Evolutionary conservation across 2,113 vertebrate genomes (phyloP), one percentile per base, ranked within the genome.

Genomic region (Melanostigma gelatinosum): DNA sequence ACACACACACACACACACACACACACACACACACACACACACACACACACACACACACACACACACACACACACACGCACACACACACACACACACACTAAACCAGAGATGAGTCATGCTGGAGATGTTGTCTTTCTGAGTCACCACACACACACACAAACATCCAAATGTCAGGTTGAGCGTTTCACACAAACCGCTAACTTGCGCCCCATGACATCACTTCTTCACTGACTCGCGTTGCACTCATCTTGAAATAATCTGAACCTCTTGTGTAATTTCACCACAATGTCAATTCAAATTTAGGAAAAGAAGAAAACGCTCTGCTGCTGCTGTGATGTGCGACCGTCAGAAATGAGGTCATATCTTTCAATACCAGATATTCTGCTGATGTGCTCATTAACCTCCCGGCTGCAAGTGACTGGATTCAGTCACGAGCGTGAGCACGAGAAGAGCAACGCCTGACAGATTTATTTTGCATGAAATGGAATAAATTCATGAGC

Each of bases 321-420:
- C n/a, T n/a, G 48, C 8, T 2, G 2, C 3, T 54, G 16, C n/a
- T n/a, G n/a, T 2, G 54, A 65, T n/a, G 54, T 27, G 38, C 46
- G 54, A 22, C 60, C 2, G n/a, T 38, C 60, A 55, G 62, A 34
- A 72, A 65, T 29, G 1, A 58, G 68, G 60, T 27, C 48, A 55
- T 10, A 32, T 42, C 16, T 20, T 40, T 27, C 10, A 73, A 67
- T 22, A 57, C n/a, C 60, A 72, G 67, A 77, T 36, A n/a, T 48
- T 57, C 38, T 20, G 38, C 60, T 83, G 64, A 57, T 75, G 83
- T 68, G 78, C 78, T 73, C 74, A 57, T 60, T 81, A 62, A 81
- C 78, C 73, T 54, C 60, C 69, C 73, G 69, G 74, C 83, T 69
- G 69, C 46, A 58, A 48, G 73, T 29, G 62, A 68, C 57, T 69